Base-by-base conservation (phyloP, 1,140 invertebrate genomes). In the Diorhabda sublineata region DNA sequence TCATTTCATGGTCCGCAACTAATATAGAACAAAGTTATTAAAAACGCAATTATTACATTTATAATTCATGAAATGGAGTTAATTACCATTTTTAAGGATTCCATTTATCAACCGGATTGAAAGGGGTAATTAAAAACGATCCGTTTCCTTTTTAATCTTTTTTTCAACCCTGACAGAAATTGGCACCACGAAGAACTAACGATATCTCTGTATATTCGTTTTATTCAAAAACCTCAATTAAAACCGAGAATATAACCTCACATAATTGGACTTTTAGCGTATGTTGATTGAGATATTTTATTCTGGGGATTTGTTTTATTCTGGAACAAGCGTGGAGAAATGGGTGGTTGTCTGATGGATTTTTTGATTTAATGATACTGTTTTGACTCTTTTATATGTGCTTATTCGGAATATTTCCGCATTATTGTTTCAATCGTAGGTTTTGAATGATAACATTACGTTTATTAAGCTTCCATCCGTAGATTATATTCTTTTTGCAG, bases 241-340 rank as follows among this genome's bases (percentile, higher is more conserved):
- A 52, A 52, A 52, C 6, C 6, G 47, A 52, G 47, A n/a, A 52
- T n/a, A 52, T 52, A 52, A 52, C 47, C 47, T 52, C 47, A 52
- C 3, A 52, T 52, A 52, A 52, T 52, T 52, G 47, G 2, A 52
- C 47, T 52, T 52, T 52, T 52, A 52, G n/a, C 47, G 47, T 52
- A 52, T n/a, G 47, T 52, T 52, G n/a, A 52, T 52, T 52, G 47
- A 52, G n/a, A 52, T 52, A 52, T 52, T 52, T 52, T 52, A n/a
- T 52, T 52, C 47, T 52, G 47, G 47, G 6, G 47, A 52, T 52
- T 52, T 52, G 6, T 52, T 6, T 52, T 52, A 52, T 26, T 26
- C 26, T 26, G 26, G 26, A 26, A 26, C 26, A 26, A 26, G 26
- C 26, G 26, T 26, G 26, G 26, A 26, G 26, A 26, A 26, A 26